Conservation (phyloP, 1,140 invertebrate species). For the Lutraria rhynchaena region DNA sequence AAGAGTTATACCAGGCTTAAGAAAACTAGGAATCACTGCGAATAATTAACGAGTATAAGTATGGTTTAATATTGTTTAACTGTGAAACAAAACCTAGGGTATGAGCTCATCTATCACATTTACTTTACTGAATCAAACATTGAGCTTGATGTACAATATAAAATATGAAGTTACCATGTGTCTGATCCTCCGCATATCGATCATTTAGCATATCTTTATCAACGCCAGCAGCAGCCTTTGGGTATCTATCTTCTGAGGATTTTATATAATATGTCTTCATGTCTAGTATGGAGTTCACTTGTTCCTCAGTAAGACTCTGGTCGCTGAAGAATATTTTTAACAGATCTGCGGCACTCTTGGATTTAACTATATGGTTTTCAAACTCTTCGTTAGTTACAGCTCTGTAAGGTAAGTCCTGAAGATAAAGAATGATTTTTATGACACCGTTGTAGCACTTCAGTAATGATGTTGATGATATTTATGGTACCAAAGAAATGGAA, state of each 20-base stretch:
- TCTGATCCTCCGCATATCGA: neutral
- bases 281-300: constrained; percentile 31
- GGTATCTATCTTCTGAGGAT: too few species aligned
- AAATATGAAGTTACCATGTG: neutral
- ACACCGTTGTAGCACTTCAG: too few species aligned
- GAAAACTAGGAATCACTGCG: too few species aligned
- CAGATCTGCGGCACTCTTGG: constrained; percentile 26
- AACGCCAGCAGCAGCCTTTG: too few species aligned
- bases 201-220: neutral
- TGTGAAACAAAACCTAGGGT: neutral
- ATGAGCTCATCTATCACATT: neutral
- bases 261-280: constrained; percentile 15
- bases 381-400: constrained; percentile 21
- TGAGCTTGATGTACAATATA: neutral
- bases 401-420: constrained; percentile 29
- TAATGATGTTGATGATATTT: too few species aligned
- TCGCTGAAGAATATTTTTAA: constrained; percentile 43
- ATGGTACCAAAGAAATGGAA: too few species aligned
- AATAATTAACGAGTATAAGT: too few species aligned
- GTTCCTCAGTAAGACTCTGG: constrained; percentile 23
- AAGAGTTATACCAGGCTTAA: too few species aligned
- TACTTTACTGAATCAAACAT: neutral
- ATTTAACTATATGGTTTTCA: constrained; percentile 19
- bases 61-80: too few species aligned
- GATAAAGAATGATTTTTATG: too few species aligned